phyloP scores from a whole-genome alignment of 2,888 invertebrate genomes.

The Hyppa rectilinea region DNA sequence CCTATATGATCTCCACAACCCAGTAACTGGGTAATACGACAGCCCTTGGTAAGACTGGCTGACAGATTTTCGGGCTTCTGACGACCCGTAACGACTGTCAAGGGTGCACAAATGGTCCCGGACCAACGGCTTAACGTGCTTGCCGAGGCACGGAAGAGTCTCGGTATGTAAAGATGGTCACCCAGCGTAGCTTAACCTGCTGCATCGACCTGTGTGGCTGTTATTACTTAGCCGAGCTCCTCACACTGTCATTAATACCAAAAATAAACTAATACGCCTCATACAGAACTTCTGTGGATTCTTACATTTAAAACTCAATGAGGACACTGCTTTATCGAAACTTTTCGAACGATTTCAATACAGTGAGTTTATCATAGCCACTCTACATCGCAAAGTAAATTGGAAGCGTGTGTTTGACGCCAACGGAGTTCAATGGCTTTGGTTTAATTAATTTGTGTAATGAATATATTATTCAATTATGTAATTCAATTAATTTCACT shows the following conservation, averaged over 20 bases:
- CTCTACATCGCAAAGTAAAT: slow-evolving; percentile 48
- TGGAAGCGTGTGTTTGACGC: slow-evolving; percentile 53
- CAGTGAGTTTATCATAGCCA: slow-evolving; percentile 9
- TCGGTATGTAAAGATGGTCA: no score
- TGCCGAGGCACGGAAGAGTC: no score
- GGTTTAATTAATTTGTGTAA: slow-evolving; percentile 60
- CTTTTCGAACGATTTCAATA: slow-evolving; percentile 23
- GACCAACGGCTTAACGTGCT: no score
- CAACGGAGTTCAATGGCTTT: slow-evolving; percentile 43
- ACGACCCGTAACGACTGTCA: no score
- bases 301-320: background rate
- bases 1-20: no score
- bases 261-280: background rate
- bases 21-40: no score
- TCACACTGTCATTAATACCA: background rate
- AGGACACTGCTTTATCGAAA: slow-evolving; percentile 3
- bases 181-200: no score
- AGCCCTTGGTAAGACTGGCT: no score
- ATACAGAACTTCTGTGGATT: background rate
- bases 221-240: no score
- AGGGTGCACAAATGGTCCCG: no score
- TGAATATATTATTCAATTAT: slow-evolving; percentile 41
- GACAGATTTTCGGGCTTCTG: no score
- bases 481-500: slow-evolving; percentile 41
- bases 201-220: no score